Evolutionary conservation across 2,113 vertebrate species (phyloP), one percentile per base, ranked within the genome.

Genomic region (Pholis gunnellus): DNA sequence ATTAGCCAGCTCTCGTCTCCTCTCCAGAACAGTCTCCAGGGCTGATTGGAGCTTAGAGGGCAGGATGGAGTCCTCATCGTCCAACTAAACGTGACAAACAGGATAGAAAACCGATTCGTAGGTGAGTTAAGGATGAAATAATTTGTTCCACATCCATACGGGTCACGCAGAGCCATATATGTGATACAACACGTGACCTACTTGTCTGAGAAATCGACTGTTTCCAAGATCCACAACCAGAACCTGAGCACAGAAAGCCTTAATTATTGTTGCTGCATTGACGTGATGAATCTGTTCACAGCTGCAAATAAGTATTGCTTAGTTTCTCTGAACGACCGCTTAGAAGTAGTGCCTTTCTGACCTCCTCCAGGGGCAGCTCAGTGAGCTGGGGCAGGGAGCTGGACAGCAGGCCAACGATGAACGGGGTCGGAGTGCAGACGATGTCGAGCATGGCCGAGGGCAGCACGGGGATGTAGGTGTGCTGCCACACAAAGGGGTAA

Each of bases 391-490:
- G 93, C 89, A 99, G 95, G 0, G 97, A 97, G 93, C 95, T 95
- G 92, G 97, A 97, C 80, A 99, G 96, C 82, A 99, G 95, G 59
- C 97, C 98, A 0, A 98, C 96, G 13, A 99, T 95, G 94, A 99
- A 99, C 2, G 97, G 97, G 0, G 97, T 99, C 0, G 98, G 97
- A 0, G 97, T 98, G 95, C 97, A 99, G 75, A 97, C 97, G 0
- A 99, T 98, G 95, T 99, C 98, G 0, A 98, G 95, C 98, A 99
- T 99, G 64, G 96, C 94, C 0, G 96, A 95, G 0, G 97, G 97
- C 75, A 98, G 92, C 83, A 97, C 97, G 0, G 98, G 98, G 92
- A 99, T 98, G 95, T 98, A 99, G 11, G 98, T 99, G 89, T 96
- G 96, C 85, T 96, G 96, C 96, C 96, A 96, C 14, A 95, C 93